These are phyloP conservation scores for Stenchaetothrips biformis DNA, from an alignment of 2,888 invertebrate genomes.

Conservation along the genomic window DNA sequence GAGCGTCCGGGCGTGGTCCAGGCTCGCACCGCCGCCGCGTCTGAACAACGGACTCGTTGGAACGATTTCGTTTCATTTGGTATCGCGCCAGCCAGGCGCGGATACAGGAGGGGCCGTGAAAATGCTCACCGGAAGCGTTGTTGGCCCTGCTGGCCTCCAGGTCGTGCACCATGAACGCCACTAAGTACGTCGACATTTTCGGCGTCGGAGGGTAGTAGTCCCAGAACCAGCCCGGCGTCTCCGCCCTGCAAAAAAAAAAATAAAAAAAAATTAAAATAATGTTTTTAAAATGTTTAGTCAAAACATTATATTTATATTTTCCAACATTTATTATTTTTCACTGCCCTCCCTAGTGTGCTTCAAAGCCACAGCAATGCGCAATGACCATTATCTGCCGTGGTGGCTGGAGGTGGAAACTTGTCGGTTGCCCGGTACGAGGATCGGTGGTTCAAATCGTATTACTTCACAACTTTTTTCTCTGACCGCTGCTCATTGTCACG, in stretches of 20 bases:
- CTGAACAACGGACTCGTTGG: background rate
- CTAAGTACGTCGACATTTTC: slow-evolving; percentile 53
- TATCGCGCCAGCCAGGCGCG: slow-evolving; percentile 20
- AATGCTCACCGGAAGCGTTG: background rate
- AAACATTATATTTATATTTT: no score
- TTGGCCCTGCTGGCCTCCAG: slow-evolving; percentile 40
- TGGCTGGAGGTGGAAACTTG: no score
- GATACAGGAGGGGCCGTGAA: no score
- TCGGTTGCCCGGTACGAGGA: no score
- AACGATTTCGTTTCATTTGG: background rate
- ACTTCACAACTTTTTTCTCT: no score
- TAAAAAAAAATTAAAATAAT: background rate
- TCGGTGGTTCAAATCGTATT: no score
- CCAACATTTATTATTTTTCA: no score
- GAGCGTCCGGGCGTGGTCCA: slow-evolving; percentile 48
- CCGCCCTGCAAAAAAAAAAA: slow-evolving; percentile 33
- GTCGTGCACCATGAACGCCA: slow-evolving; percentile 53
- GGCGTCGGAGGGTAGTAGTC: slow-evolving; percentile 46
- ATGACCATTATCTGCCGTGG: no score
- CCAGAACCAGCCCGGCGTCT: slow-evolving; percentile 43
- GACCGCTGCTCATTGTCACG: no score
- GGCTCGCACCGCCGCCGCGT: slow-evolving; percentile 36
- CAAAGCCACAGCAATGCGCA: no score
- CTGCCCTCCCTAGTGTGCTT: no score
- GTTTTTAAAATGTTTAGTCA: background rate